phyloP scores from a whole-genome alignment of 2,797 vertebrate genomes.

The Vireo griseus region DNA sequence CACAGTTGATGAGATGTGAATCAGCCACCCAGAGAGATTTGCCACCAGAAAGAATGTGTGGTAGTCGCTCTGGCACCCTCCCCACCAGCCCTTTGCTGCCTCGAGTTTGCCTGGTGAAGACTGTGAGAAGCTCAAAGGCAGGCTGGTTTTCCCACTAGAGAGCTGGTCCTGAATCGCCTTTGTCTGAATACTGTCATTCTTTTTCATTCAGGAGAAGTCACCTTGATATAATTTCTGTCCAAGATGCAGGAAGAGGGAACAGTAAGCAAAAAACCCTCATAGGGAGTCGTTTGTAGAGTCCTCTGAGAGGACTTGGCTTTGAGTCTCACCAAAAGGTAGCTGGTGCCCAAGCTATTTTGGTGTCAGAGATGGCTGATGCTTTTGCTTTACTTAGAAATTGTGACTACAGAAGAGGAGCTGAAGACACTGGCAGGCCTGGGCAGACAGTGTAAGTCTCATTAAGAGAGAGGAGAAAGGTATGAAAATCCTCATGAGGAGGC shows the following conservation, averaged over 20 bases:
- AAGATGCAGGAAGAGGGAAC: neutral
- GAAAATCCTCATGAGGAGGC: neutral
- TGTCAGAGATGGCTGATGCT: neutral
- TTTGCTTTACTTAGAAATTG: conserved; percentile 20
- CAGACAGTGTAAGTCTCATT: neutral
- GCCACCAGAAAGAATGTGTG: neutral
- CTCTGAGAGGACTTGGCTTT: neutral
- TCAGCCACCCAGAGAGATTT: neutral
- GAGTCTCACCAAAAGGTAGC: neutral
- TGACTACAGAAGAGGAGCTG: neutral
- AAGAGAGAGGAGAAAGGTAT: neutral
- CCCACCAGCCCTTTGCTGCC: neutral
- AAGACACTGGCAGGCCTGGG: neutral
- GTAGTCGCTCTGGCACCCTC: neutral
- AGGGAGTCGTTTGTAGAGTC: neutral
- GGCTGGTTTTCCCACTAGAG: neutral
- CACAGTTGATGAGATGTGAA: neutral
- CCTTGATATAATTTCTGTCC: neutral
- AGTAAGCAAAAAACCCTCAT: neutral
- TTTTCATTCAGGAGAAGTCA: neutral
- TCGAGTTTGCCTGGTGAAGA: neutral
- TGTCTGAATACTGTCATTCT: neutral
- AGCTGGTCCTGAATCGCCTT: neutral
- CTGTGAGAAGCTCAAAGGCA: neutral
- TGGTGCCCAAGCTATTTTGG: neutral